Percentiles rank a stretch among this genome's conserved stretches.
Evolutionary conservation across 2,113 vertebrate genomes (phyloP).

Genomic region (Poeciliopsis turrubarensis): DNA sequence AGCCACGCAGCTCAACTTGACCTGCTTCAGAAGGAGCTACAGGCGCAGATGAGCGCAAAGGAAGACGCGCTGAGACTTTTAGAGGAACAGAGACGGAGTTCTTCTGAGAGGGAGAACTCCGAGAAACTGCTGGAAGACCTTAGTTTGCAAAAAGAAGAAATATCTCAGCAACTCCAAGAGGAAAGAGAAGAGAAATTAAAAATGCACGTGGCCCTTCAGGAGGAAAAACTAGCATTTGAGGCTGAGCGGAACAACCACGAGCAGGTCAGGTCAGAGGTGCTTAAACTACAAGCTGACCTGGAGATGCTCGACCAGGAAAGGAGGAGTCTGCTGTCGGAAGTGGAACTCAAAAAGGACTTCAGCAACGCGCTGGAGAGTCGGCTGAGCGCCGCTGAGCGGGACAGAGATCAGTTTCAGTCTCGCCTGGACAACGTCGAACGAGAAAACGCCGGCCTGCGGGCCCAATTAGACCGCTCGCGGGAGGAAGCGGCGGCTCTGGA

Average conservation of each 20-base stretch:
- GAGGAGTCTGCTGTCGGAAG: slow-evolving; percentile 50
- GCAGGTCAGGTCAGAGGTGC: slow-evolving; percentile 50
- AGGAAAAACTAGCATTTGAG: slow-evolving; percentile 29
- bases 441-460: slow-evolving; percentile 20
- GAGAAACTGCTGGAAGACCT: slow-evolving; percentile 53
- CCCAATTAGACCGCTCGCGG: slow-evolving; percentile 38
- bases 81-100: slow-evolving; percentile 32
- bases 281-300: slow-evolving; percentile 42
- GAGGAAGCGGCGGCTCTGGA: slow-evolving; percentile 32
- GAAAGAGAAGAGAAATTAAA: slow-evolving; percentile 51
- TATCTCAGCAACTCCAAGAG: slow-evolving; percentile 36
- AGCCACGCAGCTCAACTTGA: slow-evolving; percentile 66
- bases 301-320: slow-evolving; percentile 37
- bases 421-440: slow-evolving; percentile 34
- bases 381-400: slow-evolving; percentile 25
- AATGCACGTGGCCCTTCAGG: slow-evolving; percentile 36
- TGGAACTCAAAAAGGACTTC: slow-evolving; percentile 39
- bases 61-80: slow-evolving; percentile 47
- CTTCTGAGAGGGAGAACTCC: slow-evolving; percentile 28
- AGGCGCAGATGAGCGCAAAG: slow-evolving; percentile 62
- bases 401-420: slow-evolving; percentile 38
- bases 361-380: slow-evolving; percentile 33
- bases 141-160: slow-evolving; percentile 41
- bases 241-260: slow-evolving; percentile 54
- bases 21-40: slow-evolving; percentile 67